phyloP scores from a whole-genome alignment of 1,140 invertebrate genomes.

The Sweltsa coloradensis region DNA sequence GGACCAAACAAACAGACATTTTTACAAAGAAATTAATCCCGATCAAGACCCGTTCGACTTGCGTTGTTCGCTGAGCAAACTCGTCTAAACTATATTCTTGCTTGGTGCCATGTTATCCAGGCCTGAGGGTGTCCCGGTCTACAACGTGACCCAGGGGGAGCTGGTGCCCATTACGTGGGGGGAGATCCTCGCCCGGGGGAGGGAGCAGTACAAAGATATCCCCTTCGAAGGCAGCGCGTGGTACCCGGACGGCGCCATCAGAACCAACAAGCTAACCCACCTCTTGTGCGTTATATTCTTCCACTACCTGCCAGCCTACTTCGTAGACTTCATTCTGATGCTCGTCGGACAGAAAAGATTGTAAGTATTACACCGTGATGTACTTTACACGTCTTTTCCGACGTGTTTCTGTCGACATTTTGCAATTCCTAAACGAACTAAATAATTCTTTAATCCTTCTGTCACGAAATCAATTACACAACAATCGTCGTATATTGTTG shows the following conservation, averaged over 20 bases:
- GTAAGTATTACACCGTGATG: conserved; percentile 36
- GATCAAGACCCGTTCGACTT: too few species aligned
- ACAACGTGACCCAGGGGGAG: conserved; percentile 41
- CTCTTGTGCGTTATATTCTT: conserved; percentile 54
- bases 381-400: too few species aligned
- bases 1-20: too few species aligned
- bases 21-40: too few species aligned
- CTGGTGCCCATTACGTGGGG: conserved; percentile 45
- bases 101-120: too few species aligned
- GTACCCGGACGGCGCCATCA: conserved; percentile 68
- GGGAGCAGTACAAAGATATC: conserved; percentile 23
- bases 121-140: conserved; percentile 31
- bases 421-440: too few species aligned
- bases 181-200: conserved; percentile 30
- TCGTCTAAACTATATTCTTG: neutral
- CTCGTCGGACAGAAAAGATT: conserved; percentile 63
- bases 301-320: conserved; percentile 69
- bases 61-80: too few species aligned
- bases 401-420: too few species aligned
- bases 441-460: too few species aligned
- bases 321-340: conserved; percentile 54
- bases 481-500: too few species aligned
- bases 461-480: too few species aligned
- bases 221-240: conserved; percentile 51
- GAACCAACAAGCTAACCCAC: conserved; percentile 51